phyloP scores from a whole-genome alignment of 2,888 invertebrate genomes.

The Mechanitis messenoides region DNA sequence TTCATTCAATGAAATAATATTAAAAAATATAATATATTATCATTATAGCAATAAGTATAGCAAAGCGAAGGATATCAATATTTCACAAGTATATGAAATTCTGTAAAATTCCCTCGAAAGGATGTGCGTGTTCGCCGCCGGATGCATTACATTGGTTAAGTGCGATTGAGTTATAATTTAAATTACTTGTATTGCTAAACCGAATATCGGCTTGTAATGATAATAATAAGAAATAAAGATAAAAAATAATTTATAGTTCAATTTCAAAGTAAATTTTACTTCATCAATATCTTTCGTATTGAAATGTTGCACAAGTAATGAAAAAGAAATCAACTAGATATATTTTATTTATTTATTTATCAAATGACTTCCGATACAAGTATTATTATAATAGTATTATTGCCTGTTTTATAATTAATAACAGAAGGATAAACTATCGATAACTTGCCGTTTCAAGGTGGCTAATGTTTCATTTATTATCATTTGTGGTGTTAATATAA shows the following conservation, averaged over 20 bases:
- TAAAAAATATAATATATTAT: not conserved
- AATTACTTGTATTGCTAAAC: constrained; percentile 4
- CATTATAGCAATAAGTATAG: not conserved
- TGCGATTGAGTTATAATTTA: constrained; percentile 7
- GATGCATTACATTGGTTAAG: constrained; percentile 10
- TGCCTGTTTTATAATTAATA: no score
- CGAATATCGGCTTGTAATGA: not conserved
- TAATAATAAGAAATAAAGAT: not conserved
- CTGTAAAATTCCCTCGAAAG: constrained; percentile 8
- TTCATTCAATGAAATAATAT: no score
- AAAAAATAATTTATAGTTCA: no score
- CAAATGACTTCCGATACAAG: no score
- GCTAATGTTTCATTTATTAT: no score
- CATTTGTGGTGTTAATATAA: no score
- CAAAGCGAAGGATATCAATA: not conserved
- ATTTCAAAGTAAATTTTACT: not conserved
- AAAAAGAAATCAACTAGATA: no score
- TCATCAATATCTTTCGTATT: not conserved
- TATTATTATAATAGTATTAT: no score
- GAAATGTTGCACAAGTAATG: no score
- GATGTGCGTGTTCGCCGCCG: constrained; percentile 11
- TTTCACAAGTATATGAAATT: constrained; percentile 12
- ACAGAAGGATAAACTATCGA: no score
- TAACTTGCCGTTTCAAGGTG: no score
- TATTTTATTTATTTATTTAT: no score